A percentile compares a stretch with the other conserved stretches of the same genome.
Conservation (phyloP, 2,113 vertebrate genomes). For the Xenus cinereus region DNA sequence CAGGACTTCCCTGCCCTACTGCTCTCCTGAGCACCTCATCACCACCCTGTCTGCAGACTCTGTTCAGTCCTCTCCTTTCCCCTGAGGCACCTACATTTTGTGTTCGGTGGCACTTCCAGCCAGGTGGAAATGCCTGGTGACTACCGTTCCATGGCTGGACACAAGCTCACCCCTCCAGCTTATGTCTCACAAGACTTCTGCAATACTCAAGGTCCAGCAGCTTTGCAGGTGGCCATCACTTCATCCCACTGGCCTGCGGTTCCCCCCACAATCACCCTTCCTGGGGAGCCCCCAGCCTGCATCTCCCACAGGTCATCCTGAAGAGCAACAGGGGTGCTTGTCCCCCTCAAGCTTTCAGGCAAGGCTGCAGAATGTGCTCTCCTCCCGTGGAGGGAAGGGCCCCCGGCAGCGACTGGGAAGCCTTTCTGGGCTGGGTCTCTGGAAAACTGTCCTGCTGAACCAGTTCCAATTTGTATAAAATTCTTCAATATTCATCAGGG, state of each 20-base stretch:
- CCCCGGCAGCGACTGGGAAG: neutral
- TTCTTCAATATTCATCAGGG: constrained; percentile 61
- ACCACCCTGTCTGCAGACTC: neutral
- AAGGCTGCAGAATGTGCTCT: neutral
- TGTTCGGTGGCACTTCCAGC: neutral
- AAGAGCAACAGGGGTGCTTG: neutral
- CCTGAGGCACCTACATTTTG: neutral
- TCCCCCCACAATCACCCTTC: neutral
- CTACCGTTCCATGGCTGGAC: neutral
- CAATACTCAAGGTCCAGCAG: neutral
- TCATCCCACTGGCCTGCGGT: too few relatives aligned
- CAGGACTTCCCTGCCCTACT: neutral
- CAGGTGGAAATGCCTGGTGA: neutral
- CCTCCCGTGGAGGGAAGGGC: neutral
- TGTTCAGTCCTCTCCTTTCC: neutral
- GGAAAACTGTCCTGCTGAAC: constrained; percentile 50
- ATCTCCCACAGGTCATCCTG: neutral
- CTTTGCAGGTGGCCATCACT: neutral
- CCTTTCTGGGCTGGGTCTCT: neutral
- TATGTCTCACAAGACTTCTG: neutral
- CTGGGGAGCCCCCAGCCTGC: neutral
- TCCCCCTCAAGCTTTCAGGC: neutral
- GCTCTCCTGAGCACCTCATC: neutral
- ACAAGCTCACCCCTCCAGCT: neutral
- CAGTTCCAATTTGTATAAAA: constrained; percentile 59